Base-by-base conservation (phyloP, 1,140 invertebrate genomes). In the Saccostrea echinata region DNA sequence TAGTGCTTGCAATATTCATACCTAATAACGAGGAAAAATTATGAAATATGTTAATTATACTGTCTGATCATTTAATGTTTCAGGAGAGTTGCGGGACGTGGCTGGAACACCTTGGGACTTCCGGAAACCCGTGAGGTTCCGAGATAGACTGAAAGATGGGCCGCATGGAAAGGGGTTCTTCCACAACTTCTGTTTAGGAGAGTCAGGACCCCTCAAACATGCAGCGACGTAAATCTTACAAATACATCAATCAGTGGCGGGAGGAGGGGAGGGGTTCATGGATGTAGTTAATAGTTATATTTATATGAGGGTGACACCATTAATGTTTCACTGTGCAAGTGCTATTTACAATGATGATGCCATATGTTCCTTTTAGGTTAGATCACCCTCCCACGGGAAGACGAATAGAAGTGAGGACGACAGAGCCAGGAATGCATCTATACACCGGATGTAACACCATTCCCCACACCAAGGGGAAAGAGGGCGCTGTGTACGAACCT, bases 381-480 rank as follows among this genome's bases (percentile, higher is more conserved):
- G 90, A 94, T 24, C 97, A 98, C 94, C 96, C 96, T 0, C 90
- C 93, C 11, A 96, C 96, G 88, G 97, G 98, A 11, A 96, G 98
- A 87, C 95, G 86, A 55, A 27, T 99, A 84, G 97, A 98, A 93
- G 95, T 98, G 0, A 96, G 96, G 89, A 97, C 97, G 11, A 97
- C 98, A 94, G 98, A 99, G 93, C 97, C 98, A 0, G 98, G 98
- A 11, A 96, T 99, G 18, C 98, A 99, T 92, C 97, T 99, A 90
- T 99, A 99, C 93, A 98, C 98, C 0, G 95, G 96, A 0, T 71
- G 84, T 71, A 68, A 86, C 12, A 52, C 68, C 8, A 97, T 98
- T 93, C 97, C 95, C 92, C 94, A 99, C 2, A 89, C 93, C 68
- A 88, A 86, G 21, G 98, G 98, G 4, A 98, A 98, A 95, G 94